Evolutionary conservation across 2,888 invertebrate species (phyloP), one percentile per base, ranked within the genome.

Genomic region (Heliconius aoede): DNA sequence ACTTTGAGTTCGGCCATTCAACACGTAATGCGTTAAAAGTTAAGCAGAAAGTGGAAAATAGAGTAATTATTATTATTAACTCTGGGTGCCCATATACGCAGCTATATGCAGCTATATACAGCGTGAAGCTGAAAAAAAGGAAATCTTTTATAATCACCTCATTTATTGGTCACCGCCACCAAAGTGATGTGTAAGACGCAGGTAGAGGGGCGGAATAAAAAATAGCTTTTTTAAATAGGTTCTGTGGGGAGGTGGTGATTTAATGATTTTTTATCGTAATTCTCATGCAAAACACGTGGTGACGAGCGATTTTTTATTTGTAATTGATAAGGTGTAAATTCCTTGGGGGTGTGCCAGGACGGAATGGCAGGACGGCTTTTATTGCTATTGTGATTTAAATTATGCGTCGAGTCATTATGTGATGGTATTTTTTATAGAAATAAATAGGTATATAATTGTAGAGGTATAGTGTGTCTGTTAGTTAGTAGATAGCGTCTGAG

Each of bases 191-290:
- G 86, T 83, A 81, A 84, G 86, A 82, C 78, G 78, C 80, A 80
- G 81, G 83, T 81, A 60, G 60, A 84, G 84, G 28, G 81, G 86
- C 82, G 86, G 88, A 86, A 89, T 91, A 91, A 92, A 92, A 91
- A 91, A 92, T 92, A 89, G 90, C 88, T 87, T 92, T 91, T 91
- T 92, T 91, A 90, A 92, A 92, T 90, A 92, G 92, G 87, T 89
- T 91, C 86, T 88, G 90, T 86, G 90, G 90, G 86, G 86, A 87
- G 89, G 87, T 90, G 91, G 91, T 90, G 94, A 93, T 94, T 93
- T 93, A 93, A 93, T 91, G 93, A 91, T 88, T 84, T 87, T 84
- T 51, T 72, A 65, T 84, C 82, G 80, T 86, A 82, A 88, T 92
- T 91, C 87, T 85, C 85, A 93, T 92, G 90, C 93, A 85, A 85